Conservation (phyloP, 2,888 invertebrate species). For the Nowickia ferox region DNA sequence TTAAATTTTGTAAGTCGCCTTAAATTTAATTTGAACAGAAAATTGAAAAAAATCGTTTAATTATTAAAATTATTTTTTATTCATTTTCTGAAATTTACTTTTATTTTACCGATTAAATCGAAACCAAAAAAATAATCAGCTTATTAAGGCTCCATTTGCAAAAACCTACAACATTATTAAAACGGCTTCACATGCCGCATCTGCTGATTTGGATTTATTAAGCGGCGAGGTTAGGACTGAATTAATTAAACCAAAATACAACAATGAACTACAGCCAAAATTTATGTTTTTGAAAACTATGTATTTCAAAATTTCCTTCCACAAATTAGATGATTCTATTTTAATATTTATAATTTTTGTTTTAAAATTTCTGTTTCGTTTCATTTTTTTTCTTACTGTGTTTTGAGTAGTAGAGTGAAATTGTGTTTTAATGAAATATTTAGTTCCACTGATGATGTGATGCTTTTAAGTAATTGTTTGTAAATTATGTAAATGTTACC, state of each 20-base stretch:
- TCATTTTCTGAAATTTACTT: conserved; percentile 76
- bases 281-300: conserved; percentile 72
- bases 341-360: conserved; percentile 14
- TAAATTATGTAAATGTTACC: conserved; percentile 51
- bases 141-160: conserved; percentile 98
- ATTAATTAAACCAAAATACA: conserved; percentile 74
- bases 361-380: conserved; percentile 10
- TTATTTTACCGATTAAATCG: conserved; percentile 62
- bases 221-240: conserved; percentile 84
- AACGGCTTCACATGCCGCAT: conserved; percentile 88
- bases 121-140: conserved; percentile 84
- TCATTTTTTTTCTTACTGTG: conserved; percentile 64
- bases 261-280: conserved; percentile 62
- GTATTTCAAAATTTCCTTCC: conserved; percentile 73
- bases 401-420: conserved; percentile 41
- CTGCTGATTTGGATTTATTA: conserved; percentile 87
- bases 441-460: conserved; percentile 48
- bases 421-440: conserved; percentile 29
- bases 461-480: conserved; percentile 19
- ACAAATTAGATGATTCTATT: conserved; percentile 61
- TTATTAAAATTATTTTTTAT: conserved; percentile 73
- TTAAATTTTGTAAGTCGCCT: conserved; percentile 25
- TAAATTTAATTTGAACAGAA: conserved; percentile 32
- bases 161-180: conserved; percentile 98
- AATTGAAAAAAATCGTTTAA: conserved; percentile 11